Evolutionary conservation across 2,888 invertebrate species (phyloP), one percentile per base, ranked within the genome.

Genomic region (Chorisops tibialis): DNA sequence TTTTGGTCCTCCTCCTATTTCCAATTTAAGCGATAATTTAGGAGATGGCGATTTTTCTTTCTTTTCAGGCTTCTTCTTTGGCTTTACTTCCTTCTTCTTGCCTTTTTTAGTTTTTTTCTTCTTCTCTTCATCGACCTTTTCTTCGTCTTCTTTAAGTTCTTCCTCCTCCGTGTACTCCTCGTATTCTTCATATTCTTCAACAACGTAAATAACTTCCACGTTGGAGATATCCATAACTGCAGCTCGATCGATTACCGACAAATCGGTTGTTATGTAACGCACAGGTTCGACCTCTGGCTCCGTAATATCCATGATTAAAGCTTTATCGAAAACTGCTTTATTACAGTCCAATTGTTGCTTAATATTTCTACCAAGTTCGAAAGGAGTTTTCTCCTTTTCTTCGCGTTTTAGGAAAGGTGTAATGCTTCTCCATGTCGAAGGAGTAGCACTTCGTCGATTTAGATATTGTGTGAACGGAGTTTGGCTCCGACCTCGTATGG

Each of bases 191-290:
- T 77, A 76, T 63, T 78, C 78, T 63, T 79, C 78, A 19, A 78
- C 77, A 30, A 77, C 75, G 66, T 78, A 78, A 56, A 78, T 77
- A 69, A 78, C 77, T 73, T 78, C 78, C 69, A 77, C 77, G 70
- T 78, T 78, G 39, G 78, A 79, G 54, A 79, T 74, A 68, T 79
- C 78, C 79, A 79, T 79, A 67, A 79, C 78, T 66, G 75, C 75
- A 66, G 78, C 78, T 65, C 77, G 75, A 73, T 79, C 78, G 64
- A 79, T 78, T 59, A 79, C 78, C 59, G 78, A 78, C 63, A 77
- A 66, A 68, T 78, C 78, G 16, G 78, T 75, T 48, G 78, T 77
- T 75, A 78, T 77, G 68, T 76, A 78, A 75, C 78, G 78, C 54
- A 76, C 75, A 61, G 77, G 76, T 61, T 69, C 68, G 9, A 64